A percentile compares a stretch with the other conserved stretches of the same genome.
phyloP scores from a whole-genome alignment of 2,113 vertebrate genomes.

The Tapirus terrestris region DNA sequence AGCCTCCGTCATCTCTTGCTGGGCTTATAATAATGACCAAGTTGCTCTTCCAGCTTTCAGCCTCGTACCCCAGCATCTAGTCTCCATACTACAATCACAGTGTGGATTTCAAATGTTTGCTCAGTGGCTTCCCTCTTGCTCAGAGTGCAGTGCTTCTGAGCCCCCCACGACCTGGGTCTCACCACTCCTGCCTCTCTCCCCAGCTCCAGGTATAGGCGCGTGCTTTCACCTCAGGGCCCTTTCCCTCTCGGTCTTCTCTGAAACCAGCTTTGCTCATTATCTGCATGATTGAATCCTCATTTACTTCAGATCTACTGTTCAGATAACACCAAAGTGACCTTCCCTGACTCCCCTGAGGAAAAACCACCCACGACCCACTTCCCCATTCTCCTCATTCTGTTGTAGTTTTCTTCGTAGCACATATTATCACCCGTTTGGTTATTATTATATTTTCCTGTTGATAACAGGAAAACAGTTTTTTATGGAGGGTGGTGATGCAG shows the following conservation, averaged over 20 bases:
- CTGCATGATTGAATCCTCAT: not conserved
- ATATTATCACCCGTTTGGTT: not conserved
- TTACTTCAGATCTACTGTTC: not conserved
- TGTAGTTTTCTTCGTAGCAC: not conserved
- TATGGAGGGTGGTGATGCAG: rapidly evolving
- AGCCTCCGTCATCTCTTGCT: not conserved
- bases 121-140: not conserved
- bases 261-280: not conserved
- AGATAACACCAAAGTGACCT: not conserved
- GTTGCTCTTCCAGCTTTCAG: not conserved
- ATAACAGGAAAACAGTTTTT: not conserved
- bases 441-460: not conserved
- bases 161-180: not conserved
- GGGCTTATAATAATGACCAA: not conserved
- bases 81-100: not conserved
- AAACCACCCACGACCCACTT: too few species aligned
- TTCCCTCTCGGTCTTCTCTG: not conserved
- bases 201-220: not conserved
- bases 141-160: not conserved
- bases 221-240: not conserved
- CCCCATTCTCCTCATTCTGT: not conserved
- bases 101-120: not conserved
- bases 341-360: not conserved
- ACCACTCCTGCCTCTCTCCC: not conserved
- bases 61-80: too few species aligned